Evolutionary conservation across 1,140 invertebrate species (phyloP).

Genomic region (Battus philenor): DNA sequence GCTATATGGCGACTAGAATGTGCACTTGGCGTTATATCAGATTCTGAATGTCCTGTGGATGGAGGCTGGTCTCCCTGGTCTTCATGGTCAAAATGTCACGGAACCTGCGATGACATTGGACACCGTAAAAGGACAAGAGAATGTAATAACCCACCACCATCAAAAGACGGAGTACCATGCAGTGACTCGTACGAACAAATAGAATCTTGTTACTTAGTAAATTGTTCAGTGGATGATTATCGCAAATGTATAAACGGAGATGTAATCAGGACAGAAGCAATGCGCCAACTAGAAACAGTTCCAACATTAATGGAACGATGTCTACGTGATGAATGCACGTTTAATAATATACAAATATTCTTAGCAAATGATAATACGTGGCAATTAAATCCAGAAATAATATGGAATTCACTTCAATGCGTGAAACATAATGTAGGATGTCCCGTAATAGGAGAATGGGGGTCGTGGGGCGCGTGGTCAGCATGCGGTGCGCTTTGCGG

Average conservation of each 20-base stretch:
- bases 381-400: conserved; percentile 49
- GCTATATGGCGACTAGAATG: conserved; percentile 57
- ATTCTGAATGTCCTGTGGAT: conserved; percentile 55
- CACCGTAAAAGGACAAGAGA: conserved; percentile 39
- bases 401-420: conserved; percentile 61
- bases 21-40: conserved; percentile 47
- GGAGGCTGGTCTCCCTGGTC: conserved; percentile 58
- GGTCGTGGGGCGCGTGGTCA: conserved; percentile 55
- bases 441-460: conserved; percentile 51
- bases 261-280: conserved; percentile 33
- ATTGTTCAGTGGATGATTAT: conserved; percentile 52
- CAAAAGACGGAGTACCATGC: conserved; percentile 49
- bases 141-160: conserved; percentile 52
- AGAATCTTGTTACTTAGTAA: conserved; percentile 45
- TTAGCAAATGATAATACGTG: conserved; percentile 53
- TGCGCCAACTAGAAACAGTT: conserved; percentile 47
- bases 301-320: conserved; percentile 54
- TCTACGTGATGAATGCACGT: conserved; percentile 51
- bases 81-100: conserved; percentile 48
- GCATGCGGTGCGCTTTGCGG: conserved; percentile 57
- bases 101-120: conserved; percentile 49
- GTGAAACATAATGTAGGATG: conserved; percentile 61
- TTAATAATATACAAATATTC: conserved; percentile 45
- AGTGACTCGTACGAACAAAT: conserved; percentile 45
- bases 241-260: conserved; percentile 38